Evolutionary conservation across 2,797 vertebrate species (phyloP), one percentile per base, ranked within the genome.

Genomic region (Mallotus villosus): DNA sequence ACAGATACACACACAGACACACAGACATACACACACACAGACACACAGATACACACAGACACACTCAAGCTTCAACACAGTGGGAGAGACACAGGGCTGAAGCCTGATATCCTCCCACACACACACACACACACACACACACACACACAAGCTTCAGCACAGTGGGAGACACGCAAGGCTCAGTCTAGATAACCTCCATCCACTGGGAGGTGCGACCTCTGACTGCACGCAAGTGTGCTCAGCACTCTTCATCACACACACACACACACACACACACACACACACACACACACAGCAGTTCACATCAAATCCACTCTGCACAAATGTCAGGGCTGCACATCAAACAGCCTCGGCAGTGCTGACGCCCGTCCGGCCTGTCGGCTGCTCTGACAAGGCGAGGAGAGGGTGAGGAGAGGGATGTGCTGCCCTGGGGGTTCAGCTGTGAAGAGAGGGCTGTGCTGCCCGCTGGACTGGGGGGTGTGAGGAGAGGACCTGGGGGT

Each of bases 41-140:
- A 32, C 37, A 59, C 16, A 51, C 37, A 66, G 12, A 51, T 46
- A 73, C 51, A 51, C 51, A 70, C 9, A 66, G 29, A 59, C 2
- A 69, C 34, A 75, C 6, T 68, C 8, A 57, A 5, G 61, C 74
- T 49, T 25, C 63, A 63, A 70, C 27, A 83, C 55, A 70, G 67
- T 63, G 53, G 76, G 71, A 58, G 68, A 25, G 9, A 17, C 29
- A 24, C 29, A 60, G n/a, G 24, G 34, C 68, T 49, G 7, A 1
- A 37, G 27, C 34, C 12, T 63, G 24, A 49, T 17, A 66, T n/a
- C 51, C 19, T 53, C 51, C 49, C 55, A 59, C 37, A 53, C 8
- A 25, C 14, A 64, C 24, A 27, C 49, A 74, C 17, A 53, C n/a
- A 61, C 55, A 73, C 51, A 51, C 51, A 70, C 9, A 66, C 24